Conservation (phyloP, 2,113 vertebrate species). For the Coryphaenoides rupestris region DNA sequence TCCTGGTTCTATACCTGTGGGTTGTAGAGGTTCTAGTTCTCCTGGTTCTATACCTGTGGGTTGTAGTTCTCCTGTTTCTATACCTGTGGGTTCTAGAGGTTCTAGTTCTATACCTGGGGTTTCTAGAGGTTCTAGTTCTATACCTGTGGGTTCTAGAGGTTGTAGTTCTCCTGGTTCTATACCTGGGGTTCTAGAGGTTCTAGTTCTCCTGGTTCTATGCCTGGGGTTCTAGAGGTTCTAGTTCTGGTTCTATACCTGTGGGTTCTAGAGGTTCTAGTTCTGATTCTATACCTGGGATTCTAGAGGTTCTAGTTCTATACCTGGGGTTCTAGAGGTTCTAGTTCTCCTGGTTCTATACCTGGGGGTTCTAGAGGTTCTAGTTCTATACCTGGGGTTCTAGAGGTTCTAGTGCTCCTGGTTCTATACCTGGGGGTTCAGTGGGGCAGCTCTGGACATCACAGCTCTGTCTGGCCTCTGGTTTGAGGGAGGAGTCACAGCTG, state of each 20-base stretch:
- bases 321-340: too few species aligned
- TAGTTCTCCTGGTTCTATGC: too few species aligned
- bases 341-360: conserved; percentile 44
- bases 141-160: too few species aligned
- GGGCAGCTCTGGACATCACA: conserved; percentile 75
- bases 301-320: conserved; percentile 38
- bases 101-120: conserved; percentile 52
- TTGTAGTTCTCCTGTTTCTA: background rate
- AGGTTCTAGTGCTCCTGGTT: conserved; percentile 34
- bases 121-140: conserved; percentile 67
- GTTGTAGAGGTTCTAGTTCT: too few species aligned
- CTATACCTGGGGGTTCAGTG: conserved; percentile 71
- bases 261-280: too few species aligned
- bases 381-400: conserved; percentile 68
- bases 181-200: conserved; percentile 75
- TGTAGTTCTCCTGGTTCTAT: too few species aligned
- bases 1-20: too few species aligned
- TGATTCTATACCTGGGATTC: conserved; percentile 65
- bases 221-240: too few species aligned
- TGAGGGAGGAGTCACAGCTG: conserved; percentile 72
- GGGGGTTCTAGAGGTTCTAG: conserved; percentile 65
- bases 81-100: conserved; percentile 74
- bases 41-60: too few species aligned
- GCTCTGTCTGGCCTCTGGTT: conserved; percentile 73
- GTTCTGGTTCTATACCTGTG: too few species aligned